Evolutionary conservation across 2,797 vertebrate species (phyloP).

Genomic region (Sebastes glaucus): DNA sequence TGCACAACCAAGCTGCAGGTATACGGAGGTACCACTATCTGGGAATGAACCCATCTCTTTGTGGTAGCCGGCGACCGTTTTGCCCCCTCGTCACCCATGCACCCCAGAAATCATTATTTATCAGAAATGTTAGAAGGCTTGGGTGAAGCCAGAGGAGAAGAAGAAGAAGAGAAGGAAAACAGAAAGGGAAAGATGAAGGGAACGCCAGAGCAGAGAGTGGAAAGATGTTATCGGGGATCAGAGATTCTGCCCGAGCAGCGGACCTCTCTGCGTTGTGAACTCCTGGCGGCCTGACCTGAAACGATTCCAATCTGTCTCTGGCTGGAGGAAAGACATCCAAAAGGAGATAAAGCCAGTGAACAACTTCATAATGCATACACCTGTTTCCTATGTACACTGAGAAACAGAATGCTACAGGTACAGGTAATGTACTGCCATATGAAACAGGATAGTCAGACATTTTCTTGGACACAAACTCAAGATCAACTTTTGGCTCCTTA

Average conservation of each 20-base stretch:
- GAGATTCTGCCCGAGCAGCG: constrained; percentile 65
- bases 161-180: constrained; percentile 45
- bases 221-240: constrained; percentile 76
- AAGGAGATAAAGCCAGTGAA: constrained; percentile 62
- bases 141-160: constrained; percentile 24
- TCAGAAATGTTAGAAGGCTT: constrained; percentile 50
- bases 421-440: constrained; percentile 3
- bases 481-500: neutral
- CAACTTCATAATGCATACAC: constrained; percentile 61
- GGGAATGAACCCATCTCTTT: constrained; percentile 23
- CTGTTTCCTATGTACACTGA: constrained; percentile 54
- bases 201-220: constrained; percentile 57
- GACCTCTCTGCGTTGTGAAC: constrained; percentile 66
- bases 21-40: constrained; percentile 4
- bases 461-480: constrained; percentile 23
- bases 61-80: neutral
- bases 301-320: constrained; percentile 69
- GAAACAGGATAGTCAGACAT: constrained; percentile 19
- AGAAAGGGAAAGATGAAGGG: constrained; percentile 64
- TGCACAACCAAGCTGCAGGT: neutral
- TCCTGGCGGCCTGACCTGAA: constrained; percentile 72
- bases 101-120: constrained; percentile 49
- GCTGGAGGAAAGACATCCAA: constrained; percentile 63
- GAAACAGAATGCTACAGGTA: constrained; percentile 24
- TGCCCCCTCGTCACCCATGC: neutral